A percentile compares a stretch with the other conserved stretches of the same genome.
These are phyloP conservation scores for Channa maculata DNA, from an alignment of 2,113 vertebrate species.

Conservation along the genomic window DNA sequence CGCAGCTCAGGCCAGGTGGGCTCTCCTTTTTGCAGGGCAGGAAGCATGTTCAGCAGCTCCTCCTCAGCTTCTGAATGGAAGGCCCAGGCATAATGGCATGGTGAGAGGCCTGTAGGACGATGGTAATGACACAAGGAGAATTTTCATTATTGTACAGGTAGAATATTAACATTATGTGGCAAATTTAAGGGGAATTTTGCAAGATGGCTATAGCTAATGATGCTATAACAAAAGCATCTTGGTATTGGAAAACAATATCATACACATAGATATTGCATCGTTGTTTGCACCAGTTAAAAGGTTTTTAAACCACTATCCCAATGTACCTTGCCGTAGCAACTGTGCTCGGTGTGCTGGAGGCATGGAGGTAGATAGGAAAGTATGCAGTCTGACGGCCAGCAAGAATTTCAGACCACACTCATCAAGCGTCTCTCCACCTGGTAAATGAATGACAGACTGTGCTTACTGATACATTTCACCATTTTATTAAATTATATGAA, in stretches of 20 bases:
- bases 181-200: neutral
- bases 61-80: conserved; percentile 99
- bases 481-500: neutral
- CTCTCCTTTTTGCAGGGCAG: conserved; percentile 91
- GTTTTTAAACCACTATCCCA: neutral
- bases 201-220: no score
- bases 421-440: conserved; percentile 97
- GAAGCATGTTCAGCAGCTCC: conserved; percentile 93
- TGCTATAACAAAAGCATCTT: no score
- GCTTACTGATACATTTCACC: neutral
- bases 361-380: conserved; percentile 93
- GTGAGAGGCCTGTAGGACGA: conserved; percentile 88
- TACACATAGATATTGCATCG: neutral
- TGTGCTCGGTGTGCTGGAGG: conserved; percentile 91
- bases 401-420: conserved; percentile 97
- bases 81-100: conserved; percentile 96
- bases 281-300: neutral
- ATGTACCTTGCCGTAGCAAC: conserved; percentile 92
- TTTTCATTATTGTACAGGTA: neutral
- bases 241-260: no score
- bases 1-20: conserved; percentile 93
- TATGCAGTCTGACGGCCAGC: conserved; percentile 94
- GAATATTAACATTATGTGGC: neutral
- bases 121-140: neutral
- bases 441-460: conserved; percentile 11